A percentile compares a stretch with the other conserved stretches of the same genome.
phyloP scores from a whole-genome alignment of 2,797 vertebrate species.

The Tadarida brasiliensis region DNA sequence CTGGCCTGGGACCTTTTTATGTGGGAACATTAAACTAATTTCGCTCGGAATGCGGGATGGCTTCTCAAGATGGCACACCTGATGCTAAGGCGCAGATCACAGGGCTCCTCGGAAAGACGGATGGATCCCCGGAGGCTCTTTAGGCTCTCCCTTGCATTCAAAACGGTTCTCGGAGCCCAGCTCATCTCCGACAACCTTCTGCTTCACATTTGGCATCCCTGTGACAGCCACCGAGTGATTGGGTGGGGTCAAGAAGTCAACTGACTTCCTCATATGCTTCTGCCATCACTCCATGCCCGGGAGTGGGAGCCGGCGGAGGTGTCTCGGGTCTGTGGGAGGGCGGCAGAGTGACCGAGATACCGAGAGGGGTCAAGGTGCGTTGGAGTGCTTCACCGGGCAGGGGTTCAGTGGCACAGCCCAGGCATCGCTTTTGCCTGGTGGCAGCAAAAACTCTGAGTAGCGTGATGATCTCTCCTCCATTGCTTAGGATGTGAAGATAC shows the following conservation, averaged over 20 bases:
- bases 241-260: conserved; percentile 89
- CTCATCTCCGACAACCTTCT: conserved; percentile 91
- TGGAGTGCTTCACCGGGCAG: conserved; percentile 78
- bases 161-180: conserved; percentile 88
- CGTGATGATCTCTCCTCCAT: conserved; percentile 83
- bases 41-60: conserved; percentile 96
- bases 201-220: conserved; percentile 92
- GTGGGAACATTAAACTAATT: conserved; percentile 97
- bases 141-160: conserved; percentile 91
- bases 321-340: conserved; percentile 34
- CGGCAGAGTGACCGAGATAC: conserved; percentile 72
- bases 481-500: conserved; percentile 85
- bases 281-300: conserved; percentile 84
- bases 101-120: conserved; percentile 92
- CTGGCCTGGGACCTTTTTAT: conserved; percentile 93
- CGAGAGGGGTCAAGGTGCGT: conserved; percentile 82
- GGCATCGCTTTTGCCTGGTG: conserved; percentile 80
- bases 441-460: conserved; percentile 71
- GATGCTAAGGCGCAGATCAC: conserved; percentile 98
- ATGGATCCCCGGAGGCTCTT: conserved; percentile 93
- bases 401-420: conserved; percentile 82
- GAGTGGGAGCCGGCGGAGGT: background rate
- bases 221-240: conserved; percentile 91
- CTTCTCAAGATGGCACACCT: conserved; percentile 99
- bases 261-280: conserved; percentile 90